Percentiles rank a stretch among this genome's conserved stretches.
Conservation (phyloP, 2,888 invertebrate genomes). For the Beris chalybata region DNA sequence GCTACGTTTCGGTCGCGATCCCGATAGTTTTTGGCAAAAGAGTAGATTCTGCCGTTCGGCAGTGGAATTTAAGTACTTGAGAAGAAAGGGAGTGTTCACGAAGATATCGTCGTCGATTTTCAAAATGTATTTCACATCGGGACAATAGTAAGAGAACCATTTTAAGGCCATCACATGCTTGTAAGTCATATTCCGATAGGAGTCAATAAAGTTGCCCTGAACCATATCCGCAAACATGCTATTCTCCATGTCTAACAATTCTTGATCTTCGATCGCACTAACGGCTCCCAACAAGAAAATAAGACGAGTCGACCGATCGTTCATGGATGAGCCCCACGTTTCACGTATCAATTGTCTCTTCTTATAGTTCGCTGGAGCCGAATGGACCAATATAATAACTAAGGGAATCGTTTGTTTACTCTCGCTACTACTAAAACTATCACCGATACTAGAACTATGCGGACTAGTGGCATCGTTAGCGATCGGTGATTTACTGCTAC, state of each 20-base stretch:
- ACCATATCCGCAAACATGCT: slow-evolving; percentile 66
- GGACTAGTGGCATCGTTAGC: slow-evolving; percentile 41
- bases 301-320: slow-evolving; percentile 59
- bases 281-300: slow-evolving; percentile 70
- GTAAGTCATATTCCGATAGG: slow-evolving; percentile 80
- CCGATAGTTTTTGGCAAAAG: slow-evolving; percentile 62
- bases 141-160: slow-evolving; percentile 73
- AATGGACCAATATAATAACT: slow-evolving; percentile 68
- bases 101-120: slow-evolving; percentile 80
- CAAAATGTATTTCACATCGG: slow-evolving; percentile 66
- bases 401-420: slow-evolving; percentile 52
- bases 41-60: slow-evolving; percentile 60
- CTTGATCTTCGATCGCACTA: slow-evolving; percentile 50
- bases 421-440: slow-evolving; percentile 36
- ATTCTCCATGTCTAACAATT: slow-evolving; percentile 60
- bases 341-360: slow-evolving; percentile 70
- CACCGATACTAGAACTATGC: slow-evolving; percentile 46
- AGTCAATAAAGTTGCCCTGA: slow-evolving; percentile 75
- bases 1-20: slow-evolving; percentile 62
- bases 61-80: slow-evolving; percentile 56
- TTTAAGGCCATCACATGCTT: slow-evolving; percentile 83
- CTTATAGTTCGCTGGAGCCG: slow-evolving; percentile 66
- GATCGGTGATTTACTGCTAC: slow-evolving; percentile 48
- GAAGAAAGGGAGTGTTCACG: slow-evolving; percentile 67
- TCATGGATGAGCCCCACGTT: slow-evolving; percentile 68